Evolutionary conservation across 2,797 vertebrate genomes (phyloP).

Genomic region (Ctenochaetus hawaiiensis): DNA sequence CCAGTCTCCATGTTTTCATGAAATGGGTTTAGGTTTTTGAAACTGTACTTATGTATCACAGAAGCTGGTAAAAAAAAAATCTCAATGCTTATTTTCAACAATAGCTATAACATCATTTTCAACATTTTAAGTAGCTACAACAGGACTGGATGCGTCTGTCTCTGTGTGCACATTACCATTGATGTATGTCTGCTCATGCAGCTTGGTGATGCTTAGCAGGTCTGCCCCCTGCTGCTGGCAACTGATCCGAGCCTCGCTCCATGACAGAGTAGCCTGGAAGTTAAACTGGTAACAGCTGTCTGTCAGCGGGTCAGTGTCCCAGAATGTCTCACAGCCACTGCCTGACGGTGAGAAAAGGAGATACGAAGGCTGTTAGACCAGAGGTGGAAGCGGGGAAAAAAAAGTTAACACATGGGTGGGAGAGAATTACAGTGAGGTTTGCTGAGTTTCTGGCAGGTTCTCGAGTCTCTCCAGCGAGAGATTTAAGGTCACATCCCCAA

Average conservation of each 20-base stretch:
- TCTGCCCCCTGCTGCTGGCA: constrained; percentile 96
- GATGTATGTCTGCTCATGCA: constrained; percentile 98
- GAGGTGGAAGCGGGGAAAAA: not conserved
- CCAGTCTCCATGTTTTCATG: not conserved
- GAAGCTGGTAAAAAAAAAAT: too few relatives aligned
- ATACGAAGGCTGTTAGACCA: not conserved
- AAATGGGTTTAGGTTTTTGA: not conserved
- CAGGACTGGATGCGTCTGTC: not conserved
- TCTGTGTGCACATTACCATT: constrained; percentile 84
- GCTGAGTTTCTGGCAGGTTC: too few relatives aligned
- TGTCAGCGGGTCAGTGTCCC: constrained; percentile 95
- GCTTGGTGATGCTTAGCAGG: constrained; percentile 95
- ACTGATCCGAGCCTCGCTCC: constrained; percentile 95
- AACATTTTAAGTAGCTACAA: not conserved
- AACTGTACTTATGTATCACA: not conserved
- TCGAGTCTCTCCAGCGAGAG: not conserved
- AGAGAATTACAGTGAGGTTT: not conserved
- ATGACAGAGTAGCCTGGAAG: constrained; percentile 94
- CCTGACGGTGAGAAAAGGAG: constrained; percentile 78
- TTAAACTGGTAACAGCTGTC: constrained; percentile 99
- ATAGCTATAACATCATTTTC: not conserved
- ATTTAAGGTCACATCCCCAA: not conserved
- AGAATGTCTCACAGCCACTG: constrained; percentile 94
- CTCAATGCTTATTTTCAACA: not conserved
- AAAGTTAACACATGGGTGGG: not conserved